Evolutionary conservation across 1,140 invertebrate species (phyloP).

Genomic region (roundworm (Caenorhabditis elegans)): DNA sequence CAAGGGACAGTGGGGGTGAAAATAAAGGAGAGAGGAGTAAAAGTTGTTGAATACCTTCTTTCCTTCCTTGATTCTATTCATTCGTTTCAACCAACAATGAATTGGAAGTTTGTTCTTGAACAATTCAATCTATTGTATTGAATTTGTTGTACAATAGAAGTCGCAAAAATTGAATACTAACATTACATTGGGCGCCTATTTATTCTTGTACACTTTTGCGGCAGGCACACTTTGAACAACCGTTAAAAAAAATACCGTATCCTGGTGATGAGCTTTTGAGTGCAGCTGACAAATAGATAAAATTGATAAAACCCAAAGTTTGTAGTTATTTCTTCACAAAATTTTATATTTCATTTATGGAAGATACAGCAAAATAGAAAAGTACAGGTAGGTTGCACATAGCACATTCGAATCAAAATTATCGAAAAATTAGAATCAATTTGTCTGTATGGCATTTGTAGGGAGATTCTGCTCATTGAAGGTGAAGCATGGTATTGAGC

Average conservation of each 20-base stretch:
- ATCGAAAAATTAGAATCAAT: not conserved
- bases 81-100: constrained; percentile 29
- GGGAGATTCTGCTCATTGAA: constrained; percentile 13
- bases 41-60: constrained; percentile 7
- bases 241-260: constrained; percentile 22
- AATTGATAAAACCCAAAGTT: not conserved
- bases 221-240: constrained; percentile 13
- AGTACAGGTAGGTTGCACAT: not conserved
- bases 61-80: constrained; percentile 15
- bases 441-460: not conserved
- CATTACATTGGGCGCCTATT: constrained; percentile 14
- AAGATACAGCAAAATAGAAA: not conserved
- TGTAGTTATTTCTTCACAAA: too few species aligned
- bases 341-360: too few species aligned
- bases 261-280: not conserved
- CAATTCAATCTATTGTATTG: constrained; percentile 20
- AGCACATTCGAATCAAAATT: not conserved
- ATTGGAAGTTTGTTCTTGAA: constrained; percentile 33
- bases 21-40: constrained; percentile 17
- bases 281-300: constrained; percentile 28
- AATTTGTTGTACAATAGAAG: constrained; percentile 27
- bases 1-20: not conserved
- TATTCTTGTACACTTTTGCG: constrained; percentile 27
- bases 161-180: constrained; percentile 31
- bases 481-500: not conserved